phyloP scores from a whole-genome alignment of 92 coral and sea anemone species.

The Blastomussa wellsi region DNA sequence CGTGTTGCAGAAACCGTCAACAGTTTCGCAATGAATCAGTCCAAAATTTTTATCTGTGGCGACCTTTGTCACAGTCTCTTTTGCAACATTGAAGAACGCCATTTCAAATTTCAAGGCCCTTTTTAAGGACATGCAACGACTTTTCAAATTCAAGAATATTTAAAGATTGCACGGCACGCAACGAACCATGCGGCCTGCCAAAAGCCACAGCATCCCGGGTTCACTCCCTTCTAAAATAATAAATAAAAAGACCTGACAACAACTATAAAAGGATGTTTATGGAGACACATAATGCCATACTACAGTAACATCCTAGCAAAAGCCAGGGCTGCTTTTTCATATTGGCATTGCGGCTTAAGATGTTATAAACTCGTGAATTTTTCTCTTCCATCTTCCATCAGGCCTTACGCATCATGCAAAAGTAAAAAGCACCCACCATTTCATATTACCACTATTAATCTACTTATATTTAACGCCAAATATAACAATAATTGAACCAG shows the following conservation, averaged over 20 bases:
- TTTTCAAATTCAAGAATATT: too few relatives aligned
- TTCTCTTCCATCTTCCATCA: neutral
- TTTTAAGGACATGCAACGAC: too few relatives aligned
- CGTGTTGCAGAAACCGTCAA: too few relatives aligned
- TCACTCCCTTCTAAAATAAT: neutral
- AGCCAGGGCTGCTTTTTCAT: neutral
- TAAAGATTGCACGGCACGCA: too few relatives aligned
- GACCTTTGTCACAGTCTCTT: too few relatives aligned
- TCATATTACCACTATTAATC: neutral
- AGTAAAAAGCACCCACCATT: neutral
- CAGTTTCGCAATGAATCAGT: too few relatives aligned
- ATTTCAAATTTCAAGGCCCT: too few relatives aligned
- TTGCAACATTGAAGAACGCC: too few relatives aligned
- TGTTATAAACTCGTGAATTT: neutral
- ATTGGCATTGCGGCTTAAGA: neutral
- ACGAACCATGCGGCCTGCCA: too few relatives aligned
- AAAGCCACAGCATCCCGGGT: neutral
- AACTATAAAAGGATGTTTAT: slow-evolving; percentile 14
- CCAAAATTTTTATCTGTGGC: too few relatives aligned
- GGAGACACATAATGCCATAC: neutral
- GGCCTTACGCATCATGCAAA: neutral
- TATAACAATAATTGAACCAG: neutral
- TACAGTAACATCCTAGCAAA: neutral
- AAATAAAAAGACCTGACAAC: neutral
- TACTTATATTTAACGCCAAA: neutral